Percentiles rank a stretch among this genome's conserved stretches.
Conservation (phyloP, 2,113 vertebrate species). For the Opisthocomus hoazin region DNA sequence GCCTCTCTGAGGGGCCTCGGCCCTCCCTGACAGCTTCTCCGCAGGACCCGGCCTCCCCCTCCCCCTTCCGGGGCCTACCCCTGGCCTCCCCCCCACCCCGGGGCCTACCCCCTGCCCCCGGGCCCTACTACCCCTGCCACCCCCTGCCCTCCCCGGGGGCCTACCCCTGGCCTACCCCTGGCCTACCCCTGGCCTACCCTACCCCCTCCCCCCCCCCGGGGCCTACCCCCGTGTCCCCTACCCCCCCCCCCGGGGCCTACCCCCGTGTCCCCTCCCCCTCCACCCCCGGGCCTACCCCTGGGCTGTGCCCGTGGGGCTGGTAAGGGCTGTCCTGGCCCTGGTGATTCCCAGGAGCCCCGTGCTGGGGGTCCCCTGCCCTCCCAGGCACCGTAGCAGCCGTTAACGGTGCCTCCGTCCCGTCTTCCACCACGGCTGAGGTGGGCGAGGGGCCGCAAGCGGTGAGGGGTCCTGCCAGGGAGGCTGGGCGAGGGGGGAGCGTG, state of each 20-base stretch:
- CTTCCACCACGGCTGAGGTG: background rate
- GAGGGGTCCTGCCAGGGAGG: background rate
- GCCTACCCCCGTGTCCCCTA: background rate
- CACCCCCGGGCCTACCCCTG: background rate
- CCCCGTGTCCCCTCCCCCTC: too few relatives aligned
- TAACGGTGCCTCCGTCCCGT: background rate
- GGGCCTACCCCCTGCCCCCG: background rate
- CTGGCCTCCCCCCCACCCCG: background rate
- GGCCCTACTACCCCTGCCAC: background rate
- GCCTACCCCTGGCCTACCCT: background rate
- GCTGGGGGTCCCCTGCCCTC: too few relatives aligned
- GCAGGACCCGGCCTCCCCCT: too few relatives aligned
- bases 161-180: background rate
- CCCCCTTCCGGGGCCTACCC: background rate
- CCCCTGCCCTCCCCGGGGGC: too few relatives aligned
- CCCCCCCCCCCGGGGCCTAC: background rate
- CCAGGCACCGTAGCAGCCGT: background rate
- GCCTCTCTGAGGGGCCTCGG: background rate
- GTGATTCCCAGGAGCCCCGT: too few relatives aligned
- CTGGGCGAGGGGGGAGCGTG: background rate
- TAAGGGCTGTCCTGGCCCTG: background rate
- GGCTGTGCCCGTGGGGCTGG: background rate
- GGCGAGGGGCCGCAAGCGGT: background rate
- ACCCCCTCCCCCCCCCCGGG: too few relatives aligned
- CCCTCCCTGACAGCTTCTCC: accelerated